phyloP scores from a whole-genome alignment of 92 coral and sea anemone genomes.

The Diadumene lineata region DNA sequence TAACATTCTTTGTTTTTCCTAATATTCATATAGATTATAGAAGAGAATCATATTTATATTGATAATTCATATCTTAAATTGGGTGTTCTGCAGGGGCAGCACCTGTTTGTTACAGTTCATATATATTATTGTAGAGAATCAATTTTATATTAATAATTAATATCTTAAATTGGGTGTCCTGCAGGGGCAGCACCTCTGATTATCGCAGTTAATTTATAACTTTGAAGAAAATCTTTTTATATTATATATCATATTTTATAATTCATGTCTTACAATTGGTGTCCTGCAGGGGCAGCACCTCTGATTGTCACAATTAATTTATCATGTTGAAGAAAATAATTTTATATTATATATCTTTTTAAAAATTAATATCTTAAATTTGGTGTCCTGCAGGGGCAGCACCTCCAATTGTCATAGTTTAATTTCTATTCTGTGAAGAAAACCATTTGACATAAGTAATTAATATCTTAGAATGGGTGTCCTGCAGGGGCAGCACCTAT shows the following conservation, averaged over 20 bases:
- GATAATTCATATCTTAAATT: background rate
- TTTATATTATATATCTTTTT: background rate
- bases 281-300: too few species aligned
- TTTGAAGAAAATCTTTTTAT: too few species aligned
- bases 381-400: slow-evolving; percentile 19
- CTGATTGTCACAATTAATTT: too few species aligned
- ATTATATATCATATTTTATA: background rate
- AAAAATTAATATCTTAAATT: background rate
- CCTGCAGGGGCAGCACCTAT: too few species aligned
- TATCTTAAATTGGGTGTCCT: background rate
- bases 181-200: background rate
- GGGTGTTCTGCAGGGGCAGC: background rate
- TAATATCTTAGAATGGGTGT: too few species aligned
- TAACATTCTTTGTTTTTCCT: too few species aligned
- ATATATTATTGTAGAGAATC: too few species aligned
- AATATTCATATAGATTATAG: too few species aligned
- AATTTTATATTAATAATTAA: background rate
- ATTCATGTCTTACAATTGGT: too few species aligned
- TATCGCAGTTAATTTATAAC: background rate
- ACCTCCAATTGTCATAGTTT: too few species aligned
- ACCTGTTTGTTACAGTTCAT: background rate
- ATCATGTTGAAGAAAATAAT: too few species aligned
- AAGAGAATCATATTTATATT: background rate
- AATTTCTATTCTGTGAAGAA: too few species aligned
- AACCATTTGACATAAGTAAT: background rate